A percentile compares a stretch with the other conserved stretches of the same genome.
Conservation (phyloP, 1,140 invertebrate genomes). For the Tetranychus cinnabarinus region DNA sequence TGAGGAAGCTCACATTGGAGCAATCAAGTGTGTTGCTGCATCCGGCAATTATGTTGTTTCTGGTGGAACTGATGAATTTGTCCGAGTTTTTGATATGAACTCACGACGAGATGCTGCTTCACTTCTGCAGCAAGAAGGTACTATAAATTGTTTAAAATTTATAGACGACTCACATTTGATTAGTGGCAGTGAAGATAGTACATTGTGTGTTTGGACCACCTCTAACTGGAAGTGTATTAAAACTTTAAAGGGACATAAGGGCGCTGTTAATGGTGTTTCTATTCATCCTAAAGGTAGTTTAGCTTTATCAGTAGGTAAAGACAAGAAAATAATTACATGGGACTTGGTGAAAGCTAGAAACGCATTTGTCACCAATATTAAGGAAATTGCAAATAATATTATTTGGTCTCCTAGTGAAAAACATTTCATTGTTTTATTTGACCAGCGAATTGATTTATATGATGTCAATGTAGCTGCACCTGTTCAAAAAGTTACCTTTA, state of each 20-base stretch:
- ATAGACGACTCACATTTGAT: constrained; percentile 51
- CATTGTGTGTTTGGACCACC: constrained; percentile 48
- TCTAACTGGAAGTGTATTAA: constrained; percentile 45
- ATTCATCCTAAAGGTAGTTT: constrained; percentile 53
- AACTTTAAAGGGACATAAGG: constrained; percentile 22
- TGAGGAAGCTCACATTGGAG: constrained; percentile 53
- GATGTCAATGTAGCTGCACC: constrained; percentile 3
- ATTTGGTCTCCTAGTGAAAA: constrained; percentile 7
- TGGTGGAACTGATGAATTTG: constrained; percentile 65
- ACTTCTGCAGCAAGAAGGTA: constrained; percentile 51
- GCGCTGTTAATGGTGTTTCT: constrained; percentile 18
- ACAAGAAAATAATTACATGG: constrained; percentile 66
- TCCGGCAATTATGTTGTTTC: constrained; percentile 53
- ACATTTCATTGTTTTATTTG: constrained; percentile 6
- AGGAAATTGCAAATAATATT: constrained; percentile 18
- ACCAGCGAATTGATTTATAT: constrained; percentile 9
- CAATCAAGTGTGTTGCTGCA: constrained; percentile 42
- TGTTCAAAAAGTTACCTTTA: constrained; percentile 8
- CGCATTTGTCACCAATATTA: constrained; percentile 64
- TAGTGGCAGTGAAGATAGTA: constrained; percentile 56
- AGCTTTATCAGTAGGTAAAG: constrained; percentile 56
- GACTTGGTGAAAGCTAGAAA: constrained; percentile 70
- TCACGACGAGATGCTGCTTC: constrained; percentile 46
- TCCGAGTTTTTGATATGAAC: constrained; percentile 59
- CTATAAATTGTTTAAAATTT: constrained; percentile 48